Conservation (phyloP, 2,888 invertebrate species). For the Ptilodon capucinus region DNA sequence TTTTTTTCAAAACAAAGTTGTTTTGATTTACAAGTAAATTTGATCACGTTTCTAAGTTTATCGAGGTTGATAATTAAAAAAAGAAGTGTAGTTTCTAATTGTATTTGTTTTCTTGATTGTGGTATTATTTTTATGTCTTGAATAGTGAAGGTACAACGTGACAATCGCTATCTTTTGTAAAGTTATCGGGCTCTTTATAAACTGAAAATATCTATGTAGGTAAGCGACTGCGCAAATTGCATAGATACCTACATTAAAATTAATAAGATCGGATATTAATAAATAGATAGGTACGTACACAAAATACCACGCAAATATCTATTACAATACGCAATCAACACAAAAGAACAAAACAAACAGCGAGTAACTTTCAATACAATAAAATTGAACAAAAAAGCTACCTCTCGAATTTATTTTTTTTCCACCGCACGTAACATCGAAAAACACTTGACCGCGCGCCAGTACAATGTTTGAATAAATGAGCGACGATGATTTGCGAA, state of each 20-base stretch:
- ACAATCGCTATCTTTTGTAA: too few relatives aligned
- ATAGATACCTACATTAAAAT: not conserved
- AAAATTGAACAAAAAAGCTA: not conserved
- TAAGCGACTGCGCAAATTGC: too few relatives aligned
- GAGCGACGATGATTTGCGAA: conserved; percentile 76
- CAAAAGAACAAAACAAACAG: not conserved
- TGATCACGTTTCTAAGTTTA: not conserved
- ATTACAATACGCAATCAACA: not conserved
- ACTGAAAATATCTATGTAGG: not conserved
- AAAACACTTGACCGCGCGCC: conserved; percentile 27
- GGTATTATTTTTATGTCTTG: too few relatives aligned
- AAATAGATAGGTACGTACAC: too few relatives aligned
- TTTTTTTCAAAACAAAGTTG: conserved; percentile 1
- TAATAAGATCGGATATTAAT: too few relatives aligned
- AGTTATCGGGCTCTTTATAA: too few relatives aligned
- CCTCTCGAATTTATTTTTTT: not conserved
- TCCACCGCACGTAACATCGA: not conserved
- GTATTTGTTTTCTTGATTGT: not conserved
- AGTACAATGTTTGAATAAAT: conserved; percentile 64
- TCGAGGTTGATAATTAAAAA: not conserved
- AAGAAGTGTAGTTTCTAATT: not conserved
- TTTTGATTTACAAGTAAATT: conserved; percentile 12
- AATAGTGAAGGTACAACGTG: too few relatives aligned
- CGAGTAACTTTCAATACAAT: conserved; percentile 2
- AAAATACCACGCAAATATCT: not conserved